A percentile compares a stretch with the other conserved stretches of the same genome.
phyloP scores from a whole-genome alignment of 2,113 vertebrate genomes.

The Bombycilla garrulus region DNA sequence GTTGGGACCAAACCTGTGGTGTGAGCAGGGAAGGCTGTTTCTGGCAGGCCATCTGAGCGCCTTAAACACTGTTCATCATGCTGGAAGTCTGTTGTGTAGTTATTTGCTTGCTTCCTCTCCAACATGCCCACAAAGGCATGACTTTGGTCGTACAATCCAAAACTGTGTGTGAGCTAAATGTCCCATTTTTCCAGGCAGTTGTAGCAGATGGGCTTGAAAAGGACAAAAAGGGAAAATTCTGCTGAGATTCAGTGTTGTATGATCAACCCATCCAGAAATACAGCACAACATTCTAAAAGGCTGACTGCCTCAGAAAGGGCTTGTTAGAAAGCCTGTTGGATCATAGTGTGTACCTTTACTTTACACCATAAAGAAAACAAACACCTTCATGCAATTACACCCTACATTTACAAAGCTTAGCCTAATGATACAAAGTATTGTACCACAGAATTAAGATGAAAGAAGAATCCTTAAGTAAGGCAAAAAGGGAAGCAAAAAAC shows the following conservation, averaged over 20 bases:
- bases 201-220: neutral
- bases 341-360: neutral
- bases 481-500: neutral
- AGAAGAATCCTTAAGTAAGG: neutral
- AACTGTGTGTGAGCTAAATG: neutral
- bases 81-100: neutral
- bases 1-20: rapidly evolving
- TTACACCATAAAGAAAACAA: neutral
- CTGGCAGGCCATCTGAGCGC: neutral
- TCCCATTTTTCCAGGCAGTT: neutral
- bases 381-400: neutral
- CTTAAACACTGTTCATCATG: neutral
- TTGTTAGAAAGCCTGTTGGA: neutral
- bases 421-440: neutral
- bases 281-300: neutral
- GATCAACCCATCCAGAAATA: neutral
- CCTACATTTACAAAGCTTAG: neutral
- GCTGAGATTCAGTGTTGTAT: neutral
- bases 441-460: neutral
- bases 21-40: neutral
- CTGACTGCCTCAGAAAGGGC: neutral
- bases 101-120: neutral
- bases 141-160: neutral
- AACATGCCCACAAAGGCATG: neutral
- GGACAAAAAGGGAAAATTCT: neutral